phyloP scores from a whole-genome alignment of 2,113 vertebrate genomes.

The Antechinus stuartii region DNA sequence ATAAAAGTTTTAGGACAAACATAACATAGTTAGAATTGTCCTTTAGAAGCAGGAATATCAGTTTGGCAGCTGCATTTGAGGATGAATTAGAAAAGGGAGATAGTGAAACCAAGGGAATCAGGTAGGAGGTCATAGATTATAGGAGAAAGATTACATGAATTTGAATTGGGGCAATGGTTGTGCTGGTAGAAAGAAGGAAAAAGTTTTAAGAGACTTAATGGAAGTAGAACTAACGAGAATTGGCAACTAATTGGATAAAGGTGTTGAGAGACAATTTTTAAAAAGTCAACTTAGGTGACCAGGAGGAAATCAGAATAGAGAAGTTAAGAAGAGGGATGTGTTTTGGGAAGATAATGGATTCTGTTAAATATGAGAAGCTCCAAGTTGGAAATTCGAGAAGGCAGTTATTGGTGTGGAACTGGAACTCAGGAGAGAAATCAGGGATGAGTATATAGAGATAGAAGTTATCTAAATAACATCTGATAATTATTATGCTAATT shows the following conservation, averaged over 20 bases:
- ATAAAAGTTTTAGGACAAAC: background rate
- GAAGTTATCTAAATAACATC: background rate
- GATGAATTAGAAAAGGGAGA: background rate
- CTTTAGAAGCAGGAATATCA: background rate
- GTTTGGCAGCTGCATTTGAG: background rate
- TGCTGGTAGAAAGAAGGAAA: background rate
- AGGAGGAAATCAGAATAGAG: background rate
- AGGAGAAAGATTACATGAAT: background rate
- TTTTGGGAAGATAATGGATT: background rate
- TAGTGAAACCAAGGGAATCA: background rate
- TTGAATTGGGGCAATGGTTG: background rate
- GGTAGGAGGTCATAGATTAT: background rate
- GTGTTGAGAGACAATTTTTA: background rate
- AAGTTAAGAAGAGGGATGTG: background rate
- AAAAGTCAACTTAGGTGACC: background rate
- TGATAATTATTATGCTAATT: background rate
- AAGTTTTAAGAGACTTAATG: background rate
- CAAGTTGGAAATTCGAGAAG: background rate
- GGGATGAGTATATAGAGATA: background rate
- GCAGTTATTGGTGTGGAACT: background rate
- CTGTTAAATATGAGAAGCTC: background rate
- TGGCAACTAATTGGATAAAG: background rate
- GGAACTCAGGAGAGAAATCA: background rate
- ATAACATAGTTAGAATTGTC: background rate
- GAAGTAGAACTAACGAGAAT: background rate